These are phyloP conservation scores for Bombus waltoni DNA, from an alignment of 1,140 invertebrate species.

Conservation along the genomic window DNA sequence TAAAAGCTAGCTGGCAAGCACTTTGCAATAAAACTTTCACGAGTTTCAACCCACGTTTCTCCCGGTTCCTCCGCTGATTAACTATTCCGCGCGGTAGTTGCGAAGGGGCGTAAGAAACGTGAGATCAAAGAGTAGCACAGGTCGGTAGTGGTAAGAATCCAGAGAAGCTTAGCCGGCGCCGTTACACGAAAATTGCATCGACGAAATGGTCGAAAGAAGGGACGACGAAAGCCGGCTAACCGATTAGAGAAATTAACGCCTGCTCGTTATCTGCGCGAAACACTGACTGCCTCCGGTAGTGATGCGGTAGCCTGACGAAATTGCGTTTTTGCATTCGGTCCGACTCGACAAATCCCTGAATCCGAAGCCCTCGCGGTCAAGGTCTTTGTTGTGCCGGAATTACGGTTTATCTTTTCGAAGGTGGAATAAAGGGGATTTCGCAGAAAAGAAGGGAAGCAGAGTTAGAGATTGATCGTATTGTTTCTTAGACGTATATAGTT, in stretches of 20 bases:
- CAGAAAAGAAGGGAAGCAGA: conserved; percentile 15
- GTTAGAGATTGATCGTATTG: conserved; percentile 23
- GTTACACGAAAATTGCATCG: conserved; percentile 57
- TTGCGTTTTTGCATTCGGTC: conserved; percentile 56
- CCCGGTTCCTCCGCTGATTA: neutral
- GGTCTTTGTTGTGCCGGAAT: conserved; percentile 48
- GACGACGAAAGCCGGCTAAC: conserved; percentile 22
- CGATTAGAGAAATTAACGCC: conserved; percentile 64
- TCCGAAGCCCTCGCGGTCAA: conserved; percentile 58
- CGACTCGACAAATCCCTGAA: conserved; percentile 54
- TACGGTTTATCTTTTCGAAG: conserved; percentile 59
- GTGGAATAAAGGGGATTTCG: conserved; percentile 65
- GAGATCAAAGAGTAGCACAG: conserved; percentile 17
- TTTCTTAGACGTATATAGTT: neutral
- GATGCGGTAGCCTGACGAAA: neutral
- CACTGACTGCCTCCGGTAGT: neutral
- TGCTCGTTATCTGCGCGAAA: conserved; percentile 56
- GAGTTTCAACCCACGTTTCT: neutral
- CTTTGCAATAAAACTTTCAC: neutral
- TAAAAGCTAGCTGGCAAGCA: neutral
- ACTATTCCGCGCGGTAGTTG: neutral
- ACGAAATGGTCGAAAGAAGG: neutral
- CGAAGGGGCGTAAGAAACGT: neutral
- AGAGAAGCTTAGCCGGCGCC: conserved; percentile 9
- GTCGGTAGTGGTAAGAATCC: neutral